phyloP scores from a whole-genome alignment of 1,140 invertebrate genomes.

The Zaprionus camerounensis region DNA sequence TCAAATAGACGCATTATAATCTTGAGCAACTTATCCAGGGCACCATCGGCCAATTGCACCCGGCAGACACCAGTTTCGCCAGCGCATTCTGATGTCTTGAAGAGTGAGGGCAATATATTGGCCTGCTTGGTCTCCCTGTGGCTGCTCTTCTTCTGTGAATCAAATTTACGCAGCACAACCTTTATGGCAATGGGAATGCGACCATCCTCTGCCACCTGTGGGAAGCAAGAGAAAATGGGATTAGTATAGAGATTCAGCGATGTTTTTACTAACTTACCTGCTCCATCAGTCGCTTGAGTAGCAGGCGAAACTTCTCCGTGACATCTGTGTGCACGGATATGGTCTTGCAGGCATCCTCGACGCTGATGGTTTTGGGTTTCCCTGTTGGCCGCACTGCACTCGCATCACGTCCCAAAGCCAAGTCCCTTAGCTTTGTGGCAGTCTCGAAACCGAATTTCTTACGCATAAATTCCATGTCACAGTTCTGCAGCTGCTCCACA shows the following conservation, averaged over 20 bases:
- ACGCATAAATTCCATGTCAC: slow-evolving; percentile 86
- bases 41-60: slow-evolving; percentile 85
- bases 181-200: slow-evolving; percentile 90
- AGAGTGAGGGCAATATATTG: slow-evolving; percentile 88
- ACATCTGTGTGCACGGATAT: slow-evolving; percentile 89
- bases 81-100: slow-evolving; percentile 85
- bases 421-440: slow-evolving; percentile 88
- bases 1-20: slow-evolving; percentile 90
- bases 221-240: not conserved
- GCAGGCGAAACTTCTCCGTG: slow-evolving; percentile 87
- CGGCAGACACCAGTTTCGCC: slow-evolving; percentile 81
- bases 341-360: slow-evolving; percentile 90
- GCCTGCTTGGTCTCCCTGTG: slow-evolving; percentile 90
- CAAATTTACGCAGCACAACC: slow-evolving; percentile 89
- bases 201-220: slow-evolving; percentile 89
- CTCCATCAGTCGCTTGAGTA: slow-evolving; percentile 88
- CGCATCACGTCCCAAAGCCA: slow-evolving; percentile 89
- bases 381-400: slow-evolving; percentile 89
- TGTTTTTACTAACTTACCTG: slow-evolving; percentile 73
- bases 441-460: slow-evolving; percentile 88
- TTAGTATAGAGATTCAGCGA: no score
- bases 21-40: slow-evolving; percentile 88
- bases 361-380: slow-evolving; percentile 88
- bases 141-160: slow-evolving; percentile 86
- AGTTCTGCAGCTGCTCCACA: slow-evolving; percentile 88